Conservation (phyloP, 1,140 invertebrate species). For the Drosophila kikkawai region DNA sequence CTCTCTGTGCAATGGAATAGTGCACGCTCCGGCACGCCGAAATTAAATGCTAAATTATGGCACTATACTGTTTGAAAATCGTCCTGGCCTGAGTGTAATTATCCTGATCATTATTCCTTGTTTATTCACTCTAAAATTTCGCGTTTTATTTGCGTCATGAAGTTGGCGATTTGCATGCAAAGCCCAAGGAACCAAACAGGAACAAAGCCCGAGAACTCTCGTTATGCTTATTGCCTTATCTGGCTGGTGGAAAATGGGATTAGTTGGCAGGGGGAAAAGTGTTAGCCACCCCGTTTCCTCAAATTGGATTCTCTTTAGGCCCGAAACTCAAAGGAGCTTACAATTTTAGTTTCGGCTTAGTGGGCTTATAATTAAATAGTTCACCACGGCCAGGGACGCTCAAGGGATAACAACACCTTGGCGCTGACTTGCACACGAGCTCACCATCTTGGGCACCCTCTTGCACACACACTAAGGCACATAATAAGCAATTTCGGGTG, state of each 20-base stretch:
- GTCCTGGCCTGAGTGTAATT: conserved; percentile 71
- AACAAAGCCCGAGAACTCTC: conserved; percentile 34
- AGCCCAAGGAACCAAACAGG: conserved; percentile 18
- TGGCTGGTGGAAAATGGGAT: conserved; percentile 27
- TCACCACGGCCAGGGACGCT: conserved; percentile 47
- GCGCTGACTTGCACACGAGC: conserved; percentile 16
- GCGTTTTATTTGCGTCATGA: conserved; percentile 73
- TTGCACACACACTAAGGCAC: conserved; percentile 52
- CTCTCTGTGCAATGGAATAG: conserved; percentile 11
- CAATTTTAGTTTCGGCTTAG: conserved; percentile 46
- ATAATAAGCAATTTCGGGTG: conserved; percentile 74
- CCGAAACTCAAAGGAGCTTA: conserved; percentile 40
- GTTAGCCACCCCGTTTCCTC: conserved; percentile 1
- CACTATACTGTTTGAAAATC: conserved; percentile 71
- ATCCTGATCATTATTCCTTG: conserved; percentile 78
- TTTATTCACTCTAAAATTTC: conserved; percentile 80
- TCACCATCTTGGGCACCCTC: conserved; percentile 20
- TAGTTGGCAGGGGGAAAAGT: conserved; percentile 4
- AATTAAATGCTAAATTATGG: conserved; percentile 79
- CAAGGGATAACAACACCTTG: conserved; percentile 72
- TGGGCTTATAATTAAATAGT: conserved; percentile 70
- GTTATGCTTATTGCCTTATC: conserved; percentile 44
- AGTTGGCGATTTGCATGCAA: conserved; percentile 53
- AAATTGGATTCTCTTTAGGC: conserved; percentile 43
- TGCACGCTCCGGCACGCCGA: conserved; percentile 27